These are phyloP conservation scores for Avahi laniger DNA, from an alignment of 2,797 vertebrate genomes.

Conservation along the genomic window DNA sequence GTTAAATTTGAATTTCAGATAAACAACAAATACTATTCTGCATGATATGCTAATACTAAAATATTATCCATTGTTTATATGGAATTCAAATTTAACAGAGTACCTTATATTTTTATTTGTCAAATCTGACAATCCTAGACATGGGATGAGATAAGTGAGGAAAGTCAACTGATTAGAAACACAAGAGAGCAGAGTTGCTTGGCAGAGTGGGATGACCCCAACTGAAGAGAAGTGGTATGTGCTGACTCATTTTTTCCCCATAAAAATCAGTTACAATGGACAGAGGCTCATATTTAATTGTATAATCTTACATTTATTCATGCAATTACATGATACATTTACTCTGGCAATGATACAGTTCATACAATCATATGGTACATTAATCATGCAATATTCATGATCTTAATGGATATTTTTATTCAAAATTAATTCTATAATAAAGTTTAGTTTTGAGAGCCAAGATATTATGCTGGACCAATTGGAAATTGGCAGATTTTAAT, in stretches of 20 bases:
- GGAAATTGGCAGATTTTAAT: constrained; percentile 27
- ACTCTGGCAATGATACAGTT: constrained; percentile 55
- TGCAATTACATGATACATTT: constrained; percentile 67
- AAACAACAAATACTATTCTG: neutral
- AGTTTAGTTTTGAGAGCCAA: constrained; percentile 49
- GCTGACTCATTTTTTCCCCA: constrained; percentile 21
- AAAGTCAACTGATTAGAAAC: neutral
- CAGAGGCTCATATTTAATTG: constrained; percentile 44
- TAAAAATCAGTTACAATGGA: constrained; percentile 35
- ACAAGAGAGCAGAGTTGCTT: neutral
- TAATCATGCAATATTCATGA: constrained; percentile 55
- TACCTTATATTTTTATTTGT: neutral
- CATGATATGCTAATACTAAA: neutral
- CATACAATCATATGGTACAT: constrained; percentile 60
- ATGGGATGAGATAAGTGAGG: neutral
- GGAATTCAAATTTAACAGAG: neutral
- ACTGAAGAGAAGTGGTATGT: neutral
- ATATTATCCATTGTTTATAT: neutral
- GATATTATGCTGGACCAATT: constrained; percentile 12
- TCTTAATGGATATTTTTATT: constrained; percentile 53
- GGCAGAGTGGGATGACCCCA: neutral
- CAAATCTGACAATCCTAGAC: neutral
- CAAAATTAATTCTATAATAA: constrained; percentile 63
- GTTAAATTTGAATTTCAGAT: neutral
- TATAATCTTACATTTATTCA: constrained; percentile 63